Base-by-base conservation (phyloP, 2,888 invertebrate genomes). In the Eupelmus urozonus region DNA sequence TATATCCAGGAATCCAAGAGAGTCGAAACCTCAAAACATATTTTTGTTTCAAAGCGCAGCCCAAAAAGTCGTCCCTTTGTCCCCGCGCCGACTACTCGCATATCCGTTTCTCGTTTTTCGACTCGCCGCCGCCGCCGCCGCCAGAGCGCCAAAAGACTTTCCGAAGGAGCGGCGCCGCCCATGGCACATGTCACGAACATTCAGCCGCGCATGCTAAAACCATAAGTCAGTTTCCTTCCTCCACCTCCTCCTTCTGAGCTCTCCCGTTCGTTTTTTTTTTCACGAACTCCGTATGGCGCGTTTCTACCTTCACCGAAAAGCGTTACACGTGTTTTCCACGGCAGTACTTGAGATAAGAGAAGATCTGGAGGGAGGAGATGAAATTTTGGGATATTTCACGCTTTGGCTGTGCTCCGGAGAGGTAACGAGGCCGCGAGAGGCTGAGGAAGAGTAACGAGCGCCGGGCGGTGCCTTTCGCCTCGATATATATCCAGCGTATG, bases 131-230 rank as follows among this genome's bases (percentile, higher is more conserved):
- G n/a, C n/a, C n/a, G n/a, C n/a, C n/a, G n/a, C n/a, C n/a, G n/a
- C n/a, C n/a, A n/a, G n/a, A n/a, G n/a, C n/a, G n/a, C n/a, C n/a
- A n/a, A n/a, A n/a, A n/a, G n/a, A n/a, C n/a, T n/a, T n/a, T n/a
- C n/a, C n/a, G n/a, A 34, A 34, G 18, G n/a, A 9, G 40, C 42
- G 20, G 63, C 63, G 29, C 73, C 73, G 73, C 73, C 73, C 73
- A 65, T 65, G 57, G 73, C 73, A 74, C 73, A 74, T 74, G 73
- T 74, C 57, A 53, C 65, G 45, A 34, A 51, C 49, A 23, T 53
- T 34, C n/a, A 11, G 34, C 23, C 62, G 20, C 23, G 13, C 18
- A 49, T 57, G 70, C 42, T 51, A 60, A 71, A 16, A 29, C 71
- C 60, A 71, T 71, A 71, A 71, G 57, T 69, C 40, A 34, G 9